Evolutionary conservation across 1,140 invertebrate genomes (phyloP).

Genomic region (Babylonia areolata): DNA sequence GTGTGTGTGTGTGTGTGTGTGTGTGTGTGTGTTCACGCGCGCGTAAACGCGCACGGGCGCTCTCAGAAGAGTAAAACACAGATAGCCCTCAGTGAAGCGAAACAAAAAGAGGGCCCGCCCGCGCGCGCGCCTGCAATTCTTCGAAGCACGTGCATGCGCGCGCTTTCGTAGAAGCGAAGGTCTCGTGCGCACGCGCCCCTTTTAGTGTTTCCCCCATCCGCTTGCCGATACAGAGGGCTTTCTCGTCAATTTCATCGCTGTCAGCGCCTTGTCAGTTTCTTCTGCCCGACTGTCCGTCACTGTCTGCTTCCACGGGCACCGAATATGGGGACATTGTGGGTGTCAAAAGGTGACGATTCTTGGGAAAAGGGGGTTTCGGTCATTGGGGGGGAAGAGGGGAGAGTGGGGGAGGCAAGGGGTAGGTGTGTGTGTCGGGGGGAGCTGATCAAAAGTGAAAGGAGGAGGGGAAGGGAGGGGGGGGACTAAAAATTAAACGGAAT

Average conservation of each 20-base stretch:
- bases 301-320: not conserved
- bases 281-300: not conserved
- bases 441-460: no score
- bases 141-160: not conserved
- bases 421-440: no score
- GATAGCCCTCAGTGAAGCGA: no score
- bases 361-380: no score
- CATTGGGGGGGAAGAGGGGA: no score
- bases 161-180: not conserved
- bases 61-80: no score
- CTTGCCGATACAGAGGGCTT: not conserved
- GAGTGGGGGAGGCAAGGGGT: no score
- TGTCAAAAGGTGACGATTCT: not conserved
- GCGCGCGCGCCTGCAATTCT: not conserved
- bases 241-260: constrained; percentile 11
- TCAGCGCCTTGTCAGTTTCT: not conserved
- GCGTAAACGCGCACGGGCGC: not conserved
- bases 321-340: not conserved
- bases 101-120: not conserved
- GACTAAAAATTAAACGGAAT: no score
- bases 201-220: not conserved
- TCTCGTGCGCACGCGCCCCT: not conserved
- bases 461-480: no score
- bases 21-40: not conserved
- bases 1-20: not conserved